These are phyloP conservation scores for Brachionus plicatilis DNA, from an alignment of 1,140 invertebrate species.

Conservation along the genomic window DNA sequence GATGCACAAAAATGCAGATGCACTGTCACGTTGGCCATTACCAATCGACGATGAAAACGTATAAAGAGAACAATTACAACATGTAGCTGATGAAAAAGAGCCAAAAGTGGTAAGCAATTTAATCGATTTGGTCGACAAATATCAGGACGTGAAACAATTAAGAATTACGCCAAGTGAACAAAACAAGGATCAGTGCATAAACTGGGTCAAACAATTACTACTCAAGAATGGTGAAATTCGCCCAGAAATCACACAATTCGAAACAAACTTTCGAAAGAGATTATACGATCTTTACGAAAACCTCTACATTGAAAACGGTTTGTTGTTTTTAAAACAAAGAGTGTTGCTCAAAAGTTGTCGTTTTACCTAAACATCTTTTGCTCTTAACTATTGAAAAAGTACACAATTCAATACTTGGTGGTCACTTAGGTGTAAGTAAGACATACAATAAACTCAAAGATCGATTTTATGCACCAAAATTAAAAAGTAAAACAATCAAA, in stretches of 20 bases:
- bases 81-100: neutral
- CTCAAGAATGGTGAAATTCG: neutral
- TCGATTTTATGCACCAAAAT: neutral
- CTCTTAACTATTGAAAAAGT: neutral
- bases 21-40: slow-evolving; percentile 41
- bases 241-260: neutral
- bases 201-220: neutral
- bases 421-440: neutral
- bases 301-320: neutral
- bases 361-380: neutral
- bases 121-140: neutral
- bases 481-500: neutral
- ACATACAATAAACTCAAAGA: neutral
- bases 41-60: neutral
- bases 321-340: neutral
- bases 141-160: neutral
- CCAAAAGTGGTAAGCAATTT: neutral
- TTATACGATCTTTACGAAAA: neutral
- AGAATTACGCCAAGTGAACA: neutral
- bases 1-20: slow-evolving; percentile 1
- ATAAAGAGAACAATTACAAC: neutral
- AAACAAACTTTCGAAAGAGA: neutral
- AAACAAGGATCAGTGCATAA: neutral
- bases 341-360: neutral
- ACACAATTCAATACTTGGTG: neutral